Percentiles rank a stretch among this genome's conserved stretches.
phyloP scores from a whole-genome alignment of 2,888 invertebrate genomes.

The Platycheirus albimanus region DNA sequence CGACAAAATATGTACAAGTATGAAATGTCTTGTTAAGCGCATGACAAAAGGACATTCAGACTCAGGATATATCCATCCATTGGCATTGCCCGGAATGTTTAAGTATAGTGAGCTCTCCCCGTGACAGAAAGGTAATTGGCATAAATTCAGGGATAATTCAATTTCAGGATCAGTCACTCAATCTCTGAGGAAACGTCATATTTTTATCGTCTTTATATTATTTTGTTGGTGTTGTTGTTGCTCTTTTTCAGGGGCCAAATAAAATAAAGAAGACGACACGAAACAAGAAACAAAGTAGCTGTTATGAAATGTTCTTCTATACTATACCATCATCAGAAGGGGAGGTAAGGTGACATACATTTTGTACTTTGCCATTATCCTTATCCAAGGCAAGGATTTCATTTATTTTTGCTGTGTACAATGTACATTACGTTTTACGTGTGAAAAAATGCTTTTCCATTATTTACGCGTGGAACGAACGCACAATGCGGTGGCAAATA shows the following conservation, averaged over 20 bases:
- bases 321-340: conserved; percentile 4
- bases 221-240: conserved; percentile 20
- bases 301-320: background rate
- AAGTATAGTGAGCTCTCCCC: conserved; percentile 62
- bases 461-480: conserved; percentile 67
- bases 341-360: conserved; percentile 56
- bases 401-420: conserved; percentile 38
- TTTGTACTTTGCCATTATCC: conserved; percentile 68
- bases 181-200: conserved; percentile 73
- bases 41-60: conserved; percentile 73
- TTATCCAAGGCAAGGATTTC: conserved; percentile 56
- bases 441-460: conserved; percentile 69
- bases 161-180: conserved; percentile 74
- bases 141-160: conserved; percentile 74
- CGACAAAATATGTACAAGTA: conserved; percentile 32
- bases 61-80: conserved; percentile 38
- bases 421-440: too few relatives aligned
- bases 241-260: conserved; percentile 24
- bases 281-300: conserved; percentile 20
- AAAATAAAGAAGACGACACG: too few relatives aligned
- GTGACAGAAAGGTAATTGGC: conserved; percentile 71
- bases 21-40: conserved; percentile 59
- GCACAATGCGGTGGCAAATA: conserved; percentile 59
- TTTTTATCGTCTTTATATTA: conserved; percentile 59
- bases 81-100: conserved; percentile 44